Conservation (phyloP, 1,140 invertebrate species). For the Drepana arcuata region DNA sequence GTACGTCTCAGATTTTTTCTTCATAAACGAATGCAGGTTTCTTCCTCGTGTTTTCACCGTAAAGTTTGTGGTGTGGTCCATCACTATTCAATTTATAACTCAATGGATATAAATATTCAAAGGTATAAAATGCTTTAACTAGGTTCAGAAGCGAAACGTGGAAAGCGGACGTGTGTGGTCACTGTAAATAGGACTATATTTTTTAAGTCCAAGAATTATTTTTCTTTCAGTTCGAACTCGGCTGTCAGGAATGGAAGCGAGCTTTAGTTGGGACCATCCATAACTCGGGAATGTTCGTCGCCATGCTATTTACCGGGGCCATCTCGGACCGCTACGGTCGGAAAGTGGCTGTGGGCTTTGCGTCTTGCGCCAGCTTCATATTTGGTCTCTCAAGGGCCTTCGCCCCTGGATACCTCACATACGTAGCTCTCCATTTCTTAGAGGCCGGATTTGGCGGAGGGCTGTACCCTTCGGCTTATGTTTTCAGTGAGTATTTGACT, state of each 20-base stretch:
- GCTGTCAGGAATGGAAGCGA: slow-evolving; percentile 78
- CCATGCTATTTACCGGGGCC: slow-evolving; percentile 78
- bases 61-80: too few relatives aligned
- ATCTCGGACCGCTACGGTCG: slow-evolving; percentile 76
- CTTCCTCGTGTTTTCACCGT: too few relatives aligned
- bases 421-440: slow-evolving; percentile 71
- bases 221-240: slow-evolving; percentile 49
- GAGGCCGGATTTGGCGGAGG: slow-evolving; percentile 69
- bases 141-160: too few relatives aligned
- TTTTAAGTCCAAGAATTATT: too few relatives aligned
- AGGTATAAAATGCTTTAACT: too few relatives aligned
- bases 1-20: too few relatives aligned
- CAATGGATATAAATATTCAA: too few relatives aligned
- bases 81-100: too few relatives aligned
- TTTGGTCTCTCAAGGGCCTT: slow-evolving; percentile 73
- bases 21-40: too few relatives aligned
- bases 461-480: slow-evolving; percentile 74
- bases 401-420: slow-evolving; percentile 70
- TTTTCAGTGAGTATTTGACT: slow-evolving; percentile 67
- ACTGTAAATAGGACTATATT: too few relatives aligned
- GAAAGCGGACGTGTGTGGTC: too few relatives aligned
- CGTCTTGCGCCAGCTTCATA: slow-evolving; percentile 45
- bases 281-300: slow-evolving; percentile 80
- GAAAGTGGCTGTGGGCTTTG: slow-evolving; percentile 38
- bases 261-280: slow-evolving; percentile 81